A percentile compares a stretch with the other conserved stretches of the same genome.
These are phyloP conservation scores for Anagrus nilaparvatae DNA, from an alignment of 1,140 invertebrate genomes.

Conservation along the genomic window DNA sequence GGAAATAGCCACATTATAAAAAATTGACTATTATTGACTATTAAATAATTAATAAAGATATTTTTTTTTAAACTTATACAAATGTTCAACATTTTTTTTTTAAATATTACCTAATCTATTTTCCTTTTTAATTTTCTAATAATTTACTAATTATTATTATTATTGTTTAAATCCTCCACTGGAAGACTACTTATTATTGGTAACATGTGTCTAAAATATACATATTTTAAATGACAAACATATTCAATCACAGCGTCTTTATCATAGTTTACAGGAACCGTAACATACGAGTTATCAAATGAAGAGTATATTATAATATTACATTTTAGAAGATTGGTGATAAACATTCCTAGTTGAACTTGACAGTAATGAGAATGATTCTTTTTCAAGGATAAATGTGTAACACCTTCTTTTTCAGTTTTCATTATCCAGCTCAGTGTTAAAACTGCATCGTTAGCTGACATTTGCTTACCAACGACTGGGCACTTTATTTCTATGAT, in stretches of 20 bases:
- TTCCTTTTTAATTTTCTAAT: too few relatives aligned
- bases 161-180: too few relatives aligned
- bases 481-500: slow-evolving; percentile 3
- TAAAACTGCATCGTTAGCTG: not conserved
- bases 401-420: too few relatives aligned
- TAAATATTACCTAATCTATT: too few relatives aligned
- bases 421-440: not conserved
- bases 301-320: slow-evolving; percentile 12
- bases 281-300: not conserved
- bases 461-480: slow-evolving; percentile 1
- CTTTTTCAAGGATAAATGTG: slow-evolving; percentile 6
- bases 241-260: not conserved
- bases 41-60: too few relatives aligned
- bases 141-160: too few relatives aligned
- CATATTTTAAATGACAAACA: not conserved
- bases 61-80: too few relatives aligned
- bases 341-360: slow-evolving; percentile 10
- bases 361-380: slow-evolving; percentile 13
- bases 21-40: too few relatives aligned
- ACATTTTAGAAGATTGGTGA: slow-evolving; percentile 6
- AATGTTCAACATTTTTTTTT: too few relatives aligned
- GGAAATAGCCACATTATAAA: too few relatives aligned
- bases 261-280: not conserved
- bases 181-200: too few relatives aligned
- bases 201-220: slow-evolving; percentile 1